phyloP scores from a whole-genome alignment of 2,888 invertebrate genomes.

The Scelioninae gen. 1 region DNA sequence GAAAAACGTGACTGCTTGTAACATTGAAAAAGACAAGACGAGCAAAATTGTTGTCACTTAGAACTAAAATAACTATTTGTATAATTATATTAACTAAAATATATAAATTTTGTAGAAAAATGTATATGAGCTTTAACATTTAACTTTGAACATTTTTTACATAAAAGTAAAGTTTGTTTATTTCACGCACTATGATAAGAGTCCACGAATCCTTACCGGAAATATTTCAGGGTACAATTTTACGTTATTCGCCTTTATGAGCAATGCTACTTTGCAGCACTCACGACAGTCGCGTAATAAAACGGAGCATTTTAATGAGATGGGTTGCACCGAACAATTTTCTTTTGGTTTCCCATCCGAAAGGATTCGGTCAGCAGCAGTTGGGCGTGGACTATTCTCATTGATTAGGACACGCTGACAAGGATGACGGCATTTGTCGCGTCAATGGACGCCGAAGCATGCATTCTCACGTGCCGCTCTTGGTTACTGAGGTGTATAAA shows the following conservation, averaged over 20 bases:
- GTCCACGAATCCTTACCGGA: slow-evolving; percentile 4
- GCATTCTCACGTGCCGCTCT: slow-evolving; percentile 76
- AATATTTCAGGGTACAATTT: slow-evolving; percentile 32
- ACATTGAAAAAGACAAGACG: too few relatives aligned
- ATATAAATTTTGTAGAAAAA: too few relatives aligned
- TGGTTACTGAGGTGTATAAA: slow-evolving; percentile 78
- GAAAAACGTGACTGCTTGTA: too few relatives aligned
- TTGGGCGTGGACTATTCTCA: slow-evolving; percentile 72
- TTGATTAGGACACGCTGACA: slow-evolving; percentile 81
- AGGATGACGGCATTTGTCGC: slow-evolving; percentile 77
- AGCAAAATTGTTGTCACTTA: too few relatives aligned
- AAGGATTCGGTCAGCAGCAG: slow-evolving; percentile 72
- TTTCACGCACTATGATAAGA: slow-evolving; percentile 19
- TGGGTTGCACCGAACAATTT: slow-evolving; percentile 56
- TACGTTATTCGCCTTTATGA: slow-evolving; percentile 40
- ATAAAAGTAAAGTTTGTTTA: slow-evolving; percentile 8
- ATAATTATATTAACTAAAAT: too few relatives aligned
- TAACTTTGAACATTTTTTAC: slow-evolving; percentile 1
- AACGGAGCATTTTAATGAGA: slow-evolving; percentile 46
- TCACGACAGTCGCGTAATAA: slow-evolving; percentile 42
- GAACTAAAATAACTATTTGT: too few relatives aligned
- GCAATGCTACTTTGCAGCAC: slow-evolving; percentile 37
- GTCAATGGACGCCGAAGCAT: slow-evolving; percentile 79
- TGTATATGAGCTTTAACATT: too few relatives aligned
- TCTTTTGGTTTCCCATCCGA: slow-evolving; percentile 27